Evolutionary conservation across 2,888 invertebrate species (phyloP), one percentile per base, ranked within the genome.

Genomic region (Callyntrura sp.): DNA sequence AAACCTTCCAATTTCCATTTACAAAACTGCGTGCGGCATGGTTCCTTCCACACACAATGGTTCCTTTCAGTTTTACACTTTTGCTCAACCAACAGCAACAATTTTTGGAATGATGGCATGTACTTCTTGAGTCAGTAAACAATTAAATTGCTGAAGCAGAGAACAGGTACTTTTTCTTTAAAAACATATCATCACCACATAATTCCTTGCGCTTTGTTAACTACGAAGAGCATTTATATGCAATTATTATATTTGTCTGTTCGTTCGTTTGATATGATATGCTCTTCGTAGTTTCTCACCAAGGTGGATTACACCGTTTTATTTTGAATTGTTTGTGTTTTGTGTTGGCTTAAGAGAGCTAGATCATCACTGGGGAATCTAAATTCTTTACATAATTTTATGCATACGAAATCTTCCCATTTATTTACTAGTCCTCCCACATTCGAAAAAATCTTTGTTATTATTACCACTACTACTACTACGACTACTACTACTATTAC

Each of bases 341-440:
- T 51, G 51, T 55, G 65, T 48, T 70, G 25, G n/a, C 23, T 86
- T 12, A 51, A 17, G 28, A 17, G 28, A 68, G 86, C 68, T 86
- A 43, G 86, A 81, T 89, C 89, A 85, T 90, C 90, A 68, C 85
- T 28, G 48, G 81, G 35, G 90, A 90, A 88, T 85, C 8, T 43
- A 17, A 43, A 23, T 25, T 82, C 57, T 88, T 81, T 48, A 28
- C 17, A 57, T 78, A 78, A 55, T 78, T 28, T 55, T n/a, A 55
- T 78, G 55, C 25, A 55, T 78, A 55, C 25, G 25, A 78, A 78
- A 81, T 62, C 81, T 81, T 81, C 43, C 23, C 81, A 88, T 70
- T 82, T 88, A 81, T 88, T 89, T 57, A 55, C 84, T 65, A 62
- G 86, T 90, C 90, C 90, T 87, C 90, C 90, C 87, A 90, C 90